Evolutionary conservation across 1,140 invertebrate species (phyloP).

Genomic region (Caenorhabditis inopinata): DNA sequence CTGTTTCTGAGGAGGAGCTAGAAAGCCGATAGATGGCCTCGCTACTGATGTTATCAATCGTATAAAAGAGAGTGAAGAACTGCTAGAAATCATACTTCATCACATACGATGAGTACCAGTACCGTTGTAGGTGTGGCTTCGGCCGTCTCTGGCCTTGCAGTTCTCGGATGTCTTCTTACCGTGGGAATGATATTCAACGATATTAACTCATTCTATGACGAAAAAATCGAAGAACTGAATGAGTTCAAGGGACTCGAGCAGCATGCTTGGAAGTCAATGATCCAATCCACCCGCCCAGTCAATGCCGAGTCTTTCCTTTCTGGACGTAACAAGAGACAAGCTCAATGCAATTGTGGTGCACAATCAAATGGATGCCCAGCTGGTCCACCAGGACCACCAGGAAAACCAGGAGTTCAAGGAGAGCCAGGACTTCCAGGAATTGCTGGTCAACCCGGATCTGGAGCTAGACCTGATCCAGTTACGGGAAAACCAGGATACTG

Average conservation of each 20-base stretch:
- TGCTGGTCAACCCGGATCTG: slow-evolving; percentile 50
- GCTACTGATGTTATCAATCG: not conserved
- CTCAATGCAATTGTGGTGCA: slow-evolving; percentile 32
- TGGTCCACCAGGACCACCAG: slow-evolving; percentile 63
- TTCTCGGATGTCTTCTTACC: not conserved
- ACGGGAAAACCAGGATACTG: slow-evolving; percentile 55
- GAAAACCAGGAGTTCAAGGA: slow-evolving; percentile 52
- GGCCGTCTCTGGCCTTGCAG: not conserved
- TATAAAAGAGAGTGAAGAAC: not conserved
- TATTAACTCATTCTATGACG: slow-evolving; percentile 40
- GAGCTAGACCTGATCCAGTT: slow-evolving; percentile 61
- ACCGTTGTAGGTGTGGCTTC: slow-evolving; percentile 41
- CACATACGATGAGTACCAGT: not conserved
- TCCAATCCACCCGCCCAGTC: slow-evolving; percentile 22
- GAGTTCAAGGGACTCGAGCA: not conserved
- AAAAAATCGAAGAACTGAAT: slow-evolving; percentile 17
- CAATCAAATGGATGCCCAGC: slow-evolving; percentile 35
- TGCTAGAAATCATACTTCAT: not conserved
- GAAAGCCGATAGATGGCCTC: not conserved
- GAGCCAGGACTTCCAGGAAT: slow-evolving; percentile 36
- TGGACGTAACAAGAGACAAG: slow-evolving; percentile 37
- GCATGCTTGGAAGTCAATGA: slow-evolving; percentile 37
- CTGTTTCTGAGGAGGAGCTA: not conserved
- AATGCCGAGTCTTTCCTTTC: not conserved
- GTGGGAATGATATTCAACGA: slow-evolving; percentile 36